Base-by-base conservation (phyloP, 2,113 vertebrate species). In the Oxyruncus cristatus region DNA sequence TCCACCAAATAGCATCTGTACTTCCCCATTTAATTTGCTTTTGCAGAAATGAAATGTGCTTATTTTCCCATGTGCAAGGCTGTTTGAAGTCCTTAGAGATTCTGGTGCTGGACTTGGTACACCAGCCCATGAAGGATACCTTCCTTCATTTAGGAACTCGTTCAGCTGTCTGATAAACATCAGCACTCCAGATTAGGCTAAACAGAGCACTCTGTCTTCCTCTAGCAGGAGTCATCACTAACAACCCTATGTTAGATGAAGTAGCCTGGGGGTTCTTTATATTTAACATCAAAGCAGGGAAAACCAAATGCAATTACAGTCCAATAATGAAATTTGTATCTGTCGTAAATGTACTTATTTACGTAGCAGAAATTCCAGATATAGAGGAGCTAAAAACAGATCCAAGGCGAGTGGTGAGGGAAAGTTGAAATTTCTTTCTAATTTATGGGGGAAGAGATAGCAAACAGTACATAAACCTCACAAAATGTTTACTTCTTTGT, bases 201-300 rank as follows among this genome's bases (percentile, higher is more conserved):
- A 86, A 68, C 28, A 41, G 44, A 75, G 56, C 35, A 50, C 80
- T 47, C 76, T 78, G 70, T 35, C 62, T 89, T 95, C 52, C 67
- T 44, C 76, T 58, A 82, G 44, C 78, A 61, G 39, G 47, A 79
- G 14, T n/a, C 59, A 75, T 56, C 2, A 5, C 39, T 73, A 83
- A 49, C 56, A 92, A 32, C 37, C 9, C 0, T 49, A 12, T n/a
- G 46, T 22, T 66, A 86, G 78, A 91, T 85, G 56, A 89, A 85
- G 41, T 67, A 88, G 92, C 95, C 94, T 72, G 39, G 6, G 81
- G 94, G 66, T 35, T 90, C 72, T 92, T 88, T 93, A 65, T 85
- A 76, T 93, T 93, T 89, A 90, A 79, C 96, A 95, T 96, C 95
- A 97, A 97, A 97, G 93, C 33, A 52, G 33, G 70, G 67, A 39